Percentiles rank a stretch among this genome's conserved stretches.
These are phyloP conservation scores for Coenonympha arcania DNA, from an alignment of 2,888 invertebrate species.

Conservation along the genomic window DNA sequence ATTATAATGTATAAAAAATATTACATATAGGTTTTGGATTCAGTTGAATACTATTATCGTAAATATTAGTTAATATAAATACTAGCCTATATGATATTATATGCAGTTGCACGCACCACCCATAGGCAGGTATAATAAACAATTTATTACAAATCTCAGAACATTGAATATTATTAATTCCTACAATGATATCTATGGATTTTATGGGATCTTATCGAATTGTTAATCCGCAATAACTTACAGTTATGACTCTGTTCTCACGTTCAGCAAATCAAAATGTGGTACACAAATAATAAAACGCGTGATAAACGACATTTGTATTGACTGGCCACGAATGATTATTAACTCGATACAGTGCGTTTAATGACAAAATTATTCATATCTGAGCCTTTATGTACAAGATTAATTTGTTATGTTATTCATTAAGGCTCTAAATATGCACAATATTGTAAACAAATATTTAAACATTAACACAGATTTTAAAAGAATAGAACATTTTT, in stretches of 20 bases:
- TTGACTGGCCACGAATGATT: neutral
- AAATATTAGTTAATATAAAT: no score
- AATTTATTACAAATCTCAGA: neutral
- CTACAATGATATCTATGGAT: neutral
- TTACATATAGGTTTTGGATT: no score
- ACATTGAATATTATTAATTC: constrained; percentile 4
- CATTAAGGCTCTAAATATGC: neutral
- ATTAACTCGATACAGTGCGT: neutral
- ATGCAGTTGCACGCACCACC: neutral
- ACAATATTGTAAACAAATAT: neutral
- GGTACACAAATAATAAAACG: constrained; percentile 16
- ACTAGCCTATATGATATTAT: no score
- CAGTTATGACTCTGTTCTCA: constrained; percentile 16
- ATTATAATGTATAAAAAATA: neutral
- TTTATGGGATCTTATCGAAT: constrained; percentile 6
- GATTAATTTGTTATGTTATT: neutral
- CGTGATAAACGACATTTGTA: constrained; percentile 8
- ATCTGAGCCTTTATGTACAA: constrained; percentile 1
- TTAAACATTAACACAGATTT: no score
- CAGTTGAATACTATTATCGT: no score
- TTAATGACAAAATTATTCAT: constrained; percentile 8
- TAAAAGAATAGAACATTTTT: no score
- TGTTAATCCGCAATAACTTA: constrained; percentile 8
- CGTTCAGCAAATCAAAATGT: constrained; percentile 17
- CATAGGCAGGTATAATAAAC: neutral